phyloP scores from a whole-genome alignment of 2,888 invertebrate species.

The Pocota personata region DNA sequence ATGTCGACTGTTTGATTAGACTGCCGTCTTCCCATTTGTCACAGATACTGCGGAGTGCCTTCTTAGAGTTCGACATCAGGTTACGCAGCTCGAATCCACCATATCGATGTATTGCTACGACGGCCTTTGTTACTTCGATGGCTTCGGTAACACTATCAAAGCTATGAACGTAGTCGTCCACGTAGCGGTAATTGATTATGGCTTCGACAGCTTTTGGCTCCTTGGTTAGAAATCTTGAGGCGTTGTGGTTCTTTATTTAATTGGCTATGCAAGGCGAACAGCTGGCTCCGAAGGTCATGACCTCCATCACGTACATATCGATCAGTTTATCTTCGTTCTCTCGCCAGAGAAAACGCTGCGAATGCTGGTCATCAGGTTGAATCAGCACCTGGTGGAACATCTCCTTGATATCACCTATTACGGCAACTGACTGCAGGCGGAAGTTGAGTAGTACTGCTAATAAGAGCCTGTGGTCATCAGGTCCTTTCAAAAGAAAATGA shows the following conservation, averaged over 20 bases:
- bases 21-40: too few relatives aligned
- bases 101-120: slow-evolving; percentile 46
- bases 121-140: slow-evolving; percentile 38
- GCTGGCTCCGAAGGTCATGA: too few relatives aligned
- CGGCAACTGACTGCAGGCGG: slow-evolving; percentile 73
- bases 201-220: not conserved
- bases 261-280: too few relatives aligned
- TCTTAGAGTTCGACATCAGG: slow-evolving; percentile 44
- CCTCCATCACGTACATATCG: too few relatives aligned
- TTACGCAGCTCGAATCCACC: slow-evolving; percentile 61
- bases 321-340: too few relatives aligned
- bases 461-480: slow-evolving; percentile 59
- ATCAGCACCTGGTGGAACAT: slow-evolving; percentile 75
- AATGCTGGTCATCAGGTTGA: too few relatives aligned
- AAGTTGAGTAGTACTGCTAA: slow-evolving; percentile 76
- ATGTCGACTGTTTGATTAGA: too few relatives aligned
- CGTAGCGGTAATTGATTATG: not conserved
- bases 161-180: not conserved
- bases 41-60: too few relatives aligned
- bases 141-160: slow-evolving; percentile 52
- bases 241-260: too few relatives aligned
- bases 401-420: slow-evolving; percentile 69
- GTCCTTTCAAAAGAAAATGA: too few relatives aligned
- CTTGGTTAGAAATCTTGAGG: too few relatives aligned
- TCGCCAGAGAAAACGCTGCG: too few relatives aligned